A percentile compares a stretch with the other conserved stretches of the same genome.
Evolutionary conservation across 2,888 invertebrate species (phyloP).

Genomic region (Pardosa pseudoannulata): DNA sequence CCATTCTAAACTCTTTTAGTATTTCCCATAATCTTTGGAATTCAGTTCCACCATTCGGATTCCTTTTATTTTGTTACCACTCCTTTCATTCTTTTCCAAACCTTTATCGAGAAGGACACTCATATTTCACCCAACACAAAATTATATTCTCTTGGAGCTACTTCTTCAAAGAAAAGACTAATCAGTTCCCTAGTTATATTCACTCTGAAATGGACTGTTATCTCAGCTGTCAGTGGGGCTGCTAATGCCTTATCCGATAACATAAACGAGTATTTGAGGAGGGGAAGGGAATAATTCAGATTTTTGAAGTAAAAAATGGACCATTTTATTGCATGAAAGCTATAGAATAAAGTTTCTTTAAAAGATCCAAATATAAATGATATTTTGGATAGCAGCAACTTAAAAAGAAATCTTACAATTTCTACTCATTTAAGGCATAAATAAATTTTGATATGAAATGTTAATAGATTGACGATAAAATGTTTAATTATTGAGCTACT

Average conservation of each 20-base stretch:
- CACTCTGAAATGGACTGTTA: slow-evolving; percentile 39
- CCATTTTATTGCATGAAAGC: too few species aligned
- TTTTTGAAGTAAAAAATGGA: too few species aligned
- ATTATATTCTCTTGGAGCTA: slow-evolving; percentile 25
- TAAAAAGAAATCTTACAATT: too few species aligned
- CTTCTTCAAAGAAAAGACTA: slow-evolving; percentile 39
- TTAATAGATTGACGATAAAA: too few species aligned
- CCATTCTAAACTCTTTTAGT: too few species aligned
- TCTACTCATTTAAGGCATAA: too few species aligned
- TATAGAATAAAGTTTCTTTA: too few species aligned
- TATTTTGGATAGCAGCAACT: too few species aligned
- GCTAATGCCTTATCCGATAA: slow-evolving; percentile 54
- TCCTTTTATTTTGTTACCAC: slow-evolving; percentile 36
- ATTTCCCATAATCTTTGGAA: background rate
- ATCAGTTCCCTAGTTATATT: slow-evolving; percentile 37
- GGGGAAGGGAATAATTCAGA: too few species aligned
- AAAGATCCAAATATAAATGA: too few species aligned
- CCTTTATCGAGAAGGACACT: slow-evolving; percentile 43
- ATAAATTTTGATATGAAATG: too few species aligned
- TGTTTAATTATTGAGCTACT: too few species aligned
- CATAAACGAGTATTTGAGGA: slow-evolving; percentile 29
- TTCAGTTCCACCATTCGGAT: slow-evolving; percentile 22
- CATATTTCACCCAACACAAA: slow-evolving; percentile 34
- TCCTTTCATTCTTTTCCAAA: slow-evolving; percentile 35
- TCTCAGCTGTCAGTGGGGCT: slow-evolving; percentile 17